Percentiles rank a stretch among this genome's conserved stretches.
These are phyloP conservation scores for Acrossocheilus fasciatus DNA, from an alignment of 2,797 vertebrate species.

Conservation along the genomic window DNA sequence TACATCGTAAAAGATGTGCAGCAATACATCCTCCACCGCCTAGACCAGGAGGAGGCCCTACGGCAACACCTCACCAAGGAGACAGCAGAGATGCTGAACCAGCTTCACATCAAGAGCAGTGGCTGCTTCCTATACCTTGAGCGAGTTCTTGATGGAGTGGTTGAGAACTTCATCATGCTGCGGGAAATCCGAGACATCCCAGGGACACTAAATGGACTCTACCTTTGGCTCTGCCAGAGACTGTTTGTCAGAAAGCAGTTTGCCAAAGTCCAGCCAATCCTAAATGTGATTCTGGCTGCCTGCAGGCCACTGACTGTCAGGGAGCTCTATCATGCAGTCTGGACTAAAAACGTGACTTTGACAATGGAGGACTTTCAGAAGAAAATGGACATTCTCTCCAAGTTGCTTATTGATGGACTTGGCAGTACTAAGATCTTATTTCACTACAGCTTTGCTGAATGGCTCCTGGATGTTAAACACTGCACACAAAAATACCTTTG, in stretches of 20 bases:
- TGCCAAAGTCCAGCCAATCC: slow-evolving; percentile 95
- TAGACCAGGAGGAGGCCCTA: slow-evolving; percentile 97
- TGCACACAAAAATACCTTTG: slow-evolving; percentile 98
- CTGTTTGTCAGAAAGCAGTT: slow-evolving; percentile 99
- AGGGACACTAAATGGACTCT: slow-evolving; percentile 96
- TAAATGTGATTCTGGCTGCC: slow-evolving; percentile 96
- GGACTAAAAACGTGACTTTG: slow-evolving; percentile 95
- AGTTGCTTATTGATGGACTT: slow-evolving; percentile 91
- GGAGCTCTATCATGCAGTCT: slow-evolving; percentile 94
- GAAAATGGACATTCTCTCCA: slow-evolving; percentile 96
- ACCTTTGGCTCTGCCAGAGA: slow-evolving; percentile 98
- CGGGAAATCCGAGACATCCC: slow-evolving; percentile 98
- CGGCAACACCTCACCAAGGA: slow-evolving; percentile 98
- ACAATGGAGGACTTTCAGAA: slow-evolving; percentile 98
- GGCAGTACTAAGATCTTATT: slow-evolving; percentile 94
- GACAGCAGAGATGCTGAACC: slow-evolving; percentile 98
- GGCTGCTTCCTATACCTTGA: slow-evolving; percentile 98
- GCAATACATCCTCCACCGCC: slow-evolving; percentile 97
- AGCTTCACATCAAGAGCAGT: slow-evolving; percentile 99
- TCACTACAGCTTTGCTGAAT: slow-evolving; percentile 98
- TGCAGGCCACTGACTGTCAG: slow-evolving; percentile 91
- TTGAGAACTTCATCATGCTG: slow-evolving; percentile 98
- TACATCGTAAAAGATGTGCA: slow-evolving; percentile 99
- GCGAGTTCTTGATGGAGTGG: slow-evolving; percentile 95
- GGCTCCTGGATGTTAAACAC: slow-evolving; percentile 98